These are phyloP conservation scores for Uria aalge DNA, from an alignment of 2,113 vertebrate species.

Conservation along the genomic window DNA sequence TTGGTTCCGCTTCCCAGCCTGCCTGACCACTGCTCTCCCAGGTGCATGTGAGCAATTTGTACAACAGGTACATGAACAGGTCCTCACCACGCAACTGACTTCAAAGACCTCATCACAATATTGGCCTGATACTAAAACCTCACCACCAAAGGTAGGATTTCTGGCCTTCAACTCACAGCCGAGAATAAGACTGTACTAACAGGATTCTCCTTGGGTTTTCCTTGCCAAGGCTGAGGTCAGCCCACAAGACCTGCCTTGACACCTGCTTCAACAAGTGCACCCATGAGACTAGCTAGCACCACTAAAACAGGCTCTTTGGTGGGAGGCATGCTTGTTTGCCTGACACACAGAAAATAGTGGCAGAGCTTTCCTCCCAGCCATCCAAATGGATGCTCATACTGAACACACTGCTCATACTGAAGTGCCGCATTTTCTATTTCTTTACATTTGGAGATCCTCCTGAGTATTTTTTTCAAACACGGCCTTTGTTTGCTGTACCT, in stretches of 20 bases:
- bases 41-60: neutral
- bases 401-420: neutral
- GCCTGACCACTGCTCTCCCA: neutral
- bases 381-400: neutral
- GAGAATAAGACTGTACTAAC: neutral
- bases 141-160: neutral
- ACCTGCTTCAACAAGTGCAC: neutral
- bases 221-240: slow-evolving; percentile 4
- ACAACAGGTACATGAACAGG: neutral
- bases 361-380: neutral
- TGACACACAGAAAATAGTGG: neutral
- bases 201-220: neutral
- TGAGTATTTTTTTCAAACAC: neutral
- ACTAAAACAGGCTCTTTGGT: neutral
- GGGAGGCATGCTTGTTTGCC: neutral
- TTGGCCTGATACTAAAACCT: neutral
- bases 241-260: neutral
- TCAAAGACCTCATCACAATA: neutral
- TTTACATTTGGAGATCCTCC: neutral
- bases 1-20: neutral
- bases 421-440: neutral
- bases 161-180: neutral
- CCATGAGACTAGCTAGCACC: neutral
- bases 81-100: neutral
- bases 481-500: neutral